Evolutionary conservation across 2,113 vertebrate species (phyloP).

Genomic region (Octodon degus): DNA sequence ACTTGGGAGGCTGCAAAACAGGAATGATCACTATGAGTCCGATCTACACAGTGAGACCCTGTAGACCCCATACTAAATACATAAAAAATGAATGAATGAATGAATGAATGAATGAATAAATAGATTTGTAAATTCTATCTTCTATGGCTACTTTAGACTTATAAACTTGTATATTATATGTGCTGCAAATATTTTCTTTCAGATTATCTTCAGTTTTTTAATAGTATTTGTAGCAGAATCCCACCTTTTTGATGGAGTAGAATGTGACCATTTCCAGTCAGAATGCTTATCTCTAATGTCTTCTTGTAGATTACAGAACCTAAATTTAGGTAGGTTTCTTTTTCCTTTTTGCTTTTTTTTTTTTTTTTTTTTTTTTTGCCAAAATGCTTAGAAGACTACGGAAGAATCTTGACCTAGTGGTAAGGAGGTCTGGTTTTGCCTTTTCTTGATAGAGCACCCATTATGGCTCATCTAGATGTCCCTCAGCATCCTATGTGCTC

Average conservation of each 20-base stretch:
- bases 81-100: too few relatives aligned
- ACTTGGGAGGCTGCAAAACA: too few relatives aligned
- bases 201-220: background rate
- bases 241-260: background rate
- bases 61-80: too few relatives aligned
- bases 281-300: background rate
- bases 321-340: background rate
- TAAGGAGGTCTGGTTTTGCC: background rate
- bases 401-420: background rate
- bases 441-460: background rate
- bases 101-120: background rate
- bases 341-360: background rate
- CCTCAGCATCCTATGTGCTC: background rate
- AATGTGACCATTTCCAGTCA: background rate
- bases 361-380: background rate
- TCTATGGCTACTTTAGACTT: slow-evolving; percentile 9
- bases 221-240: background rate
- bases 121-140: slow-evolving; percentile 50
- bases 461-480: background rate
- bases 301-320: background rate
- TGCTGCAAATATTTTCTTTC: slow-evolving; percentile 31
- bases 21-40: too few relatives aligned
- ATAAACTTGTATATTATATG: background rate
- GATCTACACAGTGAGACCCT: too few relatives aligned
- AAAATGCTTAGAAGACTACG: background rate